phyloP scores from a whole-genome alignment of 2,888 invertebrate genomes.

The Emmelina monodactyla region DNA sequence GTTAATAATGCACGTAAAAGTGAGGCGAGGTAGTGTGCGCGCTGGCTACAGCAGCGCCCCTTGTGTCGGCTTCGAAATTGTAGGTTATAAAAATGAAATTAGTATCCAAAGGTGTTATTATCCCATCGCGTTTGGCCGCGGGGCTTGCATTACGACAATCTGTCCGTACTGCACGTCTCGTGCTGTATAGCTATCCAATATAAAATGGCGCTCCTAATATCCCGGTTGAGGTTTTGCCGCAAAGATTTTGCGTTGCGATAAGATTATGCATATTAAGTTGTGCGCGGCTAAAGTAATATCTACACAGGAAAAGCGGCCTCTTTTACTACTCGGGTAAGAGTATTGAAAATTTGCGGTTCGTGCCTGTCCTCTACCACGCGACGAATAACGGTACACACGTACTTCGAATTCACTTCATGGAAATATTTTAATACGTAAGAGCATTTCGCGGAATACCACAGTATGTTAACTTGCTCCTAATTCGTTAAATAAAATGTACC shows the following conservation, averaged over 20 bases:
- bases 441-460: no score
- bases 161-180: constrained; percentile 67
- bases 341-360: constrained; percentile 47
- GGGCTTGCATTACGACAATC: constrained; percentile 67
- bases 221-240: constrained; percentile 56
- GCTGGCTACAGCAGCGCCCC: constrained; percentile 64
- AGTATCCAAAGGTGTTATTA: constrained; percentile 66
- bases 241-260: constrained; percentile 61
- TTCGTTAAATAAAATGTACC: no score
- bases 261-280: constrained; percentile 67
- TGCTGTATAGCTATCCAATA: constrained; percentile 65
- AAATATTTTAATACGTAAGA: constrained; percentile 38
- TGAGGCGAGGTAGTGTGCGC: constrained; percentile 47
- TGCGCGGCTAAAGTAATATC: constrained; percentile 59
- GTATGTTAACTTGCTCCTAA: no score
- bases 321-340: constrained; percentile 31
- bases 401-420: constrained; percentile 25
- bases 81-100: constrained; percentile 68
- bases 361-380: constrained; percentile 34
- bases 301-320: constrained; percentile 53
- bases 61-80: constrained; percentile 66
- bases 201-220: constrained; percentile 67
- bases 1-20: constrained; percentile 63
- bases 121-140: constrained; percentile 65
- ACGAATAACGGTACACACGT: constrained; percentile 31